Percentiles rank a stretch among this genome's conserved stretches.
Conservation (phyloP, 2,113 vertebrate genomes). For the Rhegmatorhina hoffmannsi region DNA sequence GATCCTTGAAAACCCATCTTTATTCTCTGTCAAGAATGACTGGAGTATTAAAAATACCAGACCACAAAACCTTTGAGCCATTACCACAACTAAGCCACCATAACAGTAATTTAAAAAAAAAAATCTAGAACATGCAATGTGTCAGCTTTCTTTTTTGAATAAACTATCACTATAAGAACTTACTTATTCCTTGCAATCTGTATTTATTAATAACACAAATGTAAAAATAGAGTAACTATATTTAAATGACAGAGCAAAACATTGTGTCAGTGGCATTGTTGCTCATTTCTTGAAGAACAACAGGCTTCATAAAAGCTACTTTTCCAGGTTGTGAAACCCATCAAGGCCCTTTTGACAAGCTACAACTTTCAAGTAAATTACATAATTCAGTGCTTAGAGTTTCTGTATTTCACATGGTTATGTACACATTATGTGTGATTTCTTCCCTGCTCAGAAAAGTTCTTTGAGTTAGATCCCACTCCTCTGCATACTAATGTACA, state of each 20-base stretch:
- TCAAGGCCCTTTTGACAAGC: slow-evolving; percentile 68
- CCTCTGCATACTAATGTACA: slow-evolving; percentile 46
- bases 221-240: slow-evolving; percentile 72
- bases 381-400: slow-evolving; percentile 30
- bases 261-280: slow-evolving; percentile 75
- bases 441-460: not conserved
- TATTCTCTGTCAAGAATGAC: slow-evolving; percentile 38
- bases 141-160: slow-evolving; percentile 2
- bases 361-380: slow-evolving; percentile 72
- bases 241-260: slow-evolving; percentile 74
- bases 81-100: not conserved
- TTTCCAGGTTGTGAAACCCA: slow-evolving; percentile 58
- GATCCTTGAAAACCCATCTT: slow-evolving; percentile 34
- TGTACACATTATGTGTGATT: not conserved
- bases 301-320: slow-evolving; percentile 61
- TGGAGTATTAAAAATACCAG: slow-evolving; percentile 53
- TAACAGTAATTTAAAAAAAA: not conserved
- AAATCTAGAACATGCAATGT: not conserved
- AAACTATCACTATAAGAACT: not conserved
- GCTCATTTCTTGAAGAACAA: slow-evolving; percentile 60
- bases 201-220: slow-evolving; percentile 69
- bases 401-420: slow-evolving; percentile 57
- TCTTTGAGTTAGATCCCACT: slow-evolving; percentile 14
- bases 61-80: not conserved
- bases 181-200: slow-evolving; percentile 55